Percentiles rank a stretch among this genome's conserved stretches.
phyloP scores from a whole-genome alignment of 2,113 vertebrate genomes.

The Vulpes lagopus region DNA sequence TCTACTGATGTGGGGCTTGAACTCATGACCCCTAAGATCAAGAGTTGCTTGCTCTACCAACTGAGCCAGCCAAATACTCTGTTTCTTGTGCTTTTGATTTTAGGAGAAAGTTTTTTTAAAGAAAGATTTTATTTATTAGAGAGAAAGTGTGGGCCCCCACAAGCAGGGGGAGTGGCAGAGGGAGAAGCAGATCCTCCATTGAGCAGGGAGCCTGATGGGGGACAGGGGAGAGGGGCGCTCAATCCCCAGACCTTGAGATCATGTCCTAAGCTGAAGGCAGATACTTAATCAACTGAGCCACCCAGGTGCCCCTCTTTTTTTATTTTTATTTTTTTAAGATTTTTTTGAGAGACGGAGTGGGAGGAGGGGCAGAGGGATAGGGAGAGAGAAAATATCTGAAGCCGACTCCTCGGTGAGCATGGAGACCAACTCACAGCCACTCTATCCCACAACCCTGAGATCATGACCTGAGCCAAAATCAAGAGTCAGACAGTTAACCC shows the following conservation, averaged over 20 bases:
- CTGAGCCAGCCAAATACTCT: neutral
- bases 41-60: neutral
- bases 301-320: no score
- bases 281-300: no score
- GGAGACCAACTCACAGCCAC: neutral
- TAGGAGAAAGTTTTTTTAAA: no score
- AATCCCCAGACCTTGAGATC: neutral
- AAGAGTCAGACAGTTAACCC: neutral
- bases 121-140: no score
- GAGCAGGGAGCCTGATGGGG: neutral
- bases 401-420: neutral
- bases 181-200: no score
- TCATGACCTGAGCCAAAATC: no score
- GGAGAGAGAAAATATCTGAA: neutral
- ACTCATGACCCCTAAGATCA: neutral
- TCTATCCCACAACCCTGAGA: neutral
- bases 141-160: no score
- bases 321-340: neutral
- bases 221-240: no score
- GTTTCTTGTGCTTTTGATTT: no score
- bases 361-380: neutral
- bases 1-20: neutral
- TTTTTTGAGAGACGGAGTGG: neutral
- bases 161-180: no score
- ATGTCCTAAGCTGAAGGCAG: no score